Evolutionary conservation across 2,888 invertebrate genomes (phyloP).

Genomic region (Caenorhabditis plicata): DNA sequence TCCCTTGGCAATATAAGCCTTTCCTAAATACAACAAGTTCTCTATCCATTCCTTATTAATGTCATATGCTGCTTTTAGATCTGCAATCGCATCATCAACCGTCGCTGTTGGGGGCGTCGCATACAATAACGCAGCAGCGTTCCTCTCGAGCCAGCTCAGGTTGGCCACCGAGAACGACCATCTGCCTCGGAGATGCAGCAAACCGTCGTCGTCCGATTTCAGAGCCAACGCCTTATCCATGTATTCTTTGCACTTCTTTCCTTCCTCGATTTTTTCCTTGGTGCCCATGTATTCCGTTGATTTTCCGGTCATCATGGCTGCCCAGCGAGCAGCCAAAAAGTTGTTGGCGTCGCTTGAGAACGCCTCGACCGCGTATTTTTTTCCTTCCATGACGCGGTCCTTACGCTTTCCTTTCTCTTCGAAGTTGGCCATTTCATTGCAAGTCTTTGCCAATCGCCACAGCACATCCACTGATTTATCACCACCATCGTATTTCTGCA

Average conservation of each 20-base stretch:
- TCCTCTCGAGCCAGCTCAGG: constrained; percentile 54
- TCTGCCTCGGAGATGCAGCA: constrained; percentile 51
- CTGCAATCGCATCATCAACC: constrained; percentile 50
- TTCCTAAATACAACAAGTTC: constrained; percentile 67
- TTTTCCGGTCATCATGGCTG: constrained; percentile 55
- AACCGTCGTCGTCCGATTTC: constrained; percentile 42
- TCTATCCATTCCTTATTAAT: constrained; percentile 68
- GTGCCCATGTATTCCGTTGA: constrained; percentile 56
- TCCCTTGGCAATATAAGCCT: constrained; percentile 54
- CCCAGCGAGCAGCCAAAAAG: constrained; percentile 58
- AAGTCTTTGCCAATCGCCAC: constrained; percentile 56
- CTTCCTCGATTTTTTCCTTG: constrained; percentile 62
- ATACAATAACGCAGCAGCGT: constrained; percentile 48
- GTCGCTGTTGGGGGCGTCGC: constrained; percentile 50
- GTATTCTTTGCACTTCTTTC: constrained; percentile 59
- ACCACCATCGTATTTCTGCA: constrained; percentile 36
- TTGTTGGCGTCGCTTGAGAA: constrained; percentile 38
- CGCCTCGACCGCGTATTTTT: constrained; percentile 51
- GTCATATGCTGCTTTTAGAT: constrained; percentile 60
- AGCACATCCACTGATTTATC: constrained; percentile 45
- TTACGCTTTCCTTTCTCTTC: constrained; percentile 47
- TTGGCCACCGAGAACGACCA: constrained; percentile 50
- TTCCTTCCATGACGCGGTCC: constrained; percentile 50
- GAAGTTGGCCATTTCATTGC: constrained; percentile 34
- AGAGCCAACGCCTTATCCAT: constrained; percentile 56